These are phyloP conservation scores for Melipona bicolor DNA, from an alignment of 2,888 invertebrate genomes.

Conservation along the genomic window DNA sequence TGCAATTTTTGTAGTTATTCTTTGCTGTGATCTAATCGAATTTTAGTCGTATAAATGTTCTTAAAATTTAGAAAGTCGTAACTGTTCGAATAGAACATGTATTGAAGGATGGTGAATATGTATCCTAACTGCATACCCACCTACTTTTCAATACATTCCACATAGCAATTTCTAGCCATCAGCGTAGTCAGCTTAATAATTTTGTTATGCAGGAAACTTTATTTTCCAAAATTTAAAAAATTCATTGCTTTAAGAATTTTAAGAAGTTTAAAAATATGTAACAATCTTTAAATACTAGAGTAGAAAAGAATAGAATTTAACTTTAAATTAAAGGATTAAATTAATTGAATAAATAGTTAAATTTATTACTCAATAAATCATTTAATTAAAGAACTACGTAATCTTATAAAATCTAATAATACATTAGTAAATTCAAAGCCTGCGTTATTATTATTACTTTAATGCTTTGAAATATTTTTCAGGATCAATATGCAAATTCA, in stretches of 20 bases:
- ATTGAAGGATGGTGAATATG: conserved; percentile 16
- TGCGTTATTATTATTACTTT: too few species aligned
- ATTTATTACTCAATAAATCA: too few species aligned
- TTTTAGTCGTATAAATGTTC: background rate
- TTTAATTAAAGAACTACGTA: too few species aligned
- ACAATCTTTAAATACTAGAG: too few species aligned
- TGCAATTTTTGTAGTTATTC: background rate
- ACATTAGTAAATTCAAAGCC: too few species aligned
- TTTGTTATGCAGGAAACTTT: background rate
- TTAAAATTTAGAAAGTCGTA: background rate
- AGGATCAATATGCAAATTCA: background rate
- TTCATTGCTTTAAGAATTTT: background rate
- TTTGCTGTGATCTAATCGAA: background rate
- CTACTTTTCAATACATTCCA: conserved; percentile 43
- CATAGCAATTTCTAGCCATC: conserved; percentile 2
- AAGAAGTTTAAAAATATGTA: too few species aligned
- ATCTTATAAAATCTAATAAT: too few species aligned
- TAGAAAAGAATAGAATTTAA: too few species aligned
- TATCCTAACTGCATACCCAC: conserved; percentile 27
- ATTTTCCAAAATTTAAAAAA: background rate
- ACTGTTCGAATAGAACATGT: conserved; percentile 16
- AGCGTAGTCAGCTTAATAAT: conserved; percentile 16
- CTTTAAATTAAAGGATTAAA: too few species aligned
- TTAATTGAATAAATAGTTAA: too few species aligned
- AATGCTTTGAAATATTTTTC: background rate